Evolutionary conservation across 2,797 vertebrate genomes (phyloP).

Genomic region (Coccyzus lansbergi): DNA sequence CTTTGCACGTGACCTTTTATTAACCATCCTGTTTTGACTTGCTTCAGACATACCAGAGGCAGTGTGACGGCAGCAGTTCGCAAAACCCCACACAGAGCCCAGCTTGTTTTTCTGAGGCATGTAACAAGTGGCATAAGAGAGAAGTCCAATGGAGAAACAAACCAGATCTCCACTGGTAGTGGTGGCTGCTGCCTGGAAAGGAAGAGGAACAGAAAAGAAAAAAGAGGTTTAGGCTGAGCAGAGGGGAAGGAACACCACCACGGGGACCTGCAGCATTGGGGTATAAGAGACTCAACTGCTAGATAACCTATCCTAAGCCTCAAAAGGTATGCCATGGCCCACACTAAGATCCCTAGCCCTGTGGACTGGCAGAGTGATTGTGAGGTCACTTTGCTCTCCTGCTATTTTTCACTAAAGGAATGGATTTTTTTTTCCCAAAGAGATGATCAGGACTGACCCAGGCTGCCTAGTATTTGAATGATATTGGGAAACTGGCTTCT

Average conservation of each 20-base stretch:
- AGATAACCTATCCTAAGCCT: background rate
- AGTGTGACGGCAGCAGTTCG: background rate
- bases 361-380: background rate
- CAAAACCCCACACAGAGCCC: background rate
- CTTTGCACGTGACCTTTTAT: rapidly evolving
- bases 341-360: background rate
- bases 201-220: background rate
- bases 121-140: background rate
- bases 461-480: constrained; percentile 15
- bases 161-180: background rate
- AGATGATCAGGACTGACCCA: background rate
- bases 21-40: background rate
- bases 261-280: background rate
- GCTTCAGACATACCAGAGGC: background rate
- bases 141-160: background rate
- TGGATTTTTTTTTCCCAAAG: background rate
- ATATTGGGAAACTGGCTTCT: background rate
- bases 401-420: background rate
- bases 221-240: background rate
- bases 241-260: background rate
- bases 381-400: background rate
- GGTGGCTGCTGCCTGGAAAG: background rate
- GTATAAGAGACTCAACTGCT: background rate
- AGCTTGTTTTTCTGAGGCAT: background rate
- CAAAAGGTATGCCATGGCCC: background rate